phyloP scores from a whole-genome alignment of 2,888 invertebrate genomes.

The Stenchaetothrips biformis region DNA sequence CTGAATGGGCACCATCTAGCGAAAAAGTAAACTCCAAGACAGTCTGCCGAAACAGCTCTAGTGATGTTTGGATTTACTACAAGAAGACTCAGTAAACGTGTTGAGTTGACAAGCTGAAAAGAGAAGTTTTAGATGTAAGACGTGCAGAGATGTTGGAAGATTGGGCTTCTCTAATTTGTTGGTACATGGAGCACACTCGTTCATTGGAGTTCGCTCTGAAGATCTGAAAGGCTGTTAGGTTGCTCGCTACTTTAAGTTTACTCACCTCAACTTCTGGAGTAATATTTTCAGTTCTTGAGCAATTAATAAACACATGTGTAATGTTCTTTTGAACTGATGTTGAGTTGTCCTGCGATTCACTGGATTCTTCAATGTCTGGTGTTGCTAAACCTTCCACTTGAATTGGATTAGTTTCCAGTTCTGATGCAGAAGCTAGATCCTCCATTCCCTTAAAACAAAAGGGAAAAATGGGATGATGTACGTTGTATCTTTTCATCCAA shows the following conservation, averaged over 20 bases:
- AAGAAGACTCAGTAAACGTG: constrained; percentile 38
- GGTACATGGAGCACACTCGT: too few species aligned
- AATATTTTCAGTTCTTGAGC: not conserved
- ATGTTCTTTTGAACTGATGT: not conserved
- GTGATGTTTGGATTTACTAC: constrained; percentile 39
- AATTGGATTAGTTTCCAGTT: not conserved
- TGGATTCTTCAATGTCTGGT: not conserved
- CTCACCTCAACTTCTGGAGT: not conserved
- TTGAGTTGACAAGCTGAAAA: constrained; percentile 40
- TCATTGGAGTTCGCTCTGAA: too few species aligned
- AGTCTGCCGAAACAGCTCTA: constrained; percentile 51
- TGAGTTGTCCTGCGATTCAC: not conserved
- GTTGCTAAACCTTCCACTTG: not conserved
- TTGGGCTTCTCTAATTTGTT: too few species aligned
- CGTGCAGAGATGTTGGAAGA: too few species aligned
- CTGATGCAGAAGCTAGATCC: not conserved
- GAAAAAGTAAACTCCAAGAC: constrained; percentile 81
- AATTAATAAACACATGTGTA: not conserved
- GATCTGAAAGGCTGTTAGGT: too few species aligned
- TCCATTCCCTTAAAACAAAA: not conserved
- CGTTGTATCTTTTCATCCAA: not conserved
- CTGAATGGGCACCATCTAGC: constrained; percentile 87
- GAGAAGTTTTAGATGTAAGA: not conserved
- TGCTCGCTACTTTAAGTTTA: too few species aligned
- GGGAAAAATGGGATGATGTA: not conserved